Evolutionary conservation across 2,888 invertebrate genomes (phyloP).

Genomic region (Cephus rjabovi): DNA sequence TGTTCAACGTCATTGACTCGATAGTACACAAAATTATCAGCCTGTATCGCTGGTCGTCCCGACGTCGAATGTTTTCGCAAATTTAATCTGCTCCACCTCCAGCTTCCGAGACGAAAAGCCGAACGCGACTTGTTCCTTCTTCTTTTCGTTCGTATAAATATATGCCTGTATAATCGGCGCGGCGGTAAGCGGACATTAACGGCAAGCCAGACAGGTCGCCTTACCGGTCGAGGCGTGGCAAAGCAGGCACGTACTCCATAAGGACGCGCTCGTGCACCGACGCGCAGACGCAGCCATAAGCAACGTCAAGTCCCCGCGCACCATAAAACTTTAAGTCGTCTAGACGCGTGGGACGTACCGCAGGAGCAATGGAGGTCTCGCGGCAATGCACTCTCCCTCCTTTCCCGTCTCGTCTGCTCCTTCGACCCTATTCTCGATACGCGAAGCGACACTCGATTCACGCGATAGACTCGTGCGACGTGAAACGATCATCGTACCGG

Average conservation of each 20-base stretch:
- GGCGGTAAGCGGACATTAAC: background rate
- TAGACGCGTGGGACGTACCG: slow-evolving; percentile 48
- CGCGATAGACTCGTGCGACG: no score
- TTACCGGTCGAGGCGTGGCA: slow-evolving; percentile 36
- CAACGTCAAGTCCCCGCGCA: slow-evolving; percentile 22
- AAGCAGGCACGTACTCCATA: slow-evolving; percentile 22
- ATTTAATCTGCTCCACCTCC: no score
- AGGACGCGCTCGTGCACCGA: slow-evolving; percentile 10
- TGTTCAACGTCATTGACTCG: no score
- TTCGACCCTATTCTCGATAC: slow-evolving; percentile 5
- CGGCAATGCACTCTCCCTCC: background rate
- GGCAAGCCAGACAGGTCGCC: background rate
- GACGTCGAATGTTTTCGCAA: no score
- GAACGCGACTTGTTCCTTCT: no score
- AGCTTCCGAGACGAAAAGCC: no score
- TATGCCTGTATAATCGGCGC: background rate
- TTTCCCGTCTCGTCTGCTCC: background rate
- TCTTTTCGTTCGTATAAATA: no score
- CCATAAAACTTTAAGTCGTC: slow-evolving; percentile 45
- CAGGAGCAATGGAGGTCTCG: slow-evolving; percentile 7
- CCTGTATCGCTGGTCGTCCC: no score
- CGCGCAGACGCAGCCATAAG: background rate
- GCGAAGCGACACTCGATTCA: background rate
- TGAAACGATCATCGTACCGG: no score
- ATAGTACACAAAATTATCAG: no score